A percentile compares a stretch with the other conserved stretches of the same genome.
Evolutionary conservation across 2,113 vertebrate species (phyloP).

Genomic region (Rynchops niger): DNA sequence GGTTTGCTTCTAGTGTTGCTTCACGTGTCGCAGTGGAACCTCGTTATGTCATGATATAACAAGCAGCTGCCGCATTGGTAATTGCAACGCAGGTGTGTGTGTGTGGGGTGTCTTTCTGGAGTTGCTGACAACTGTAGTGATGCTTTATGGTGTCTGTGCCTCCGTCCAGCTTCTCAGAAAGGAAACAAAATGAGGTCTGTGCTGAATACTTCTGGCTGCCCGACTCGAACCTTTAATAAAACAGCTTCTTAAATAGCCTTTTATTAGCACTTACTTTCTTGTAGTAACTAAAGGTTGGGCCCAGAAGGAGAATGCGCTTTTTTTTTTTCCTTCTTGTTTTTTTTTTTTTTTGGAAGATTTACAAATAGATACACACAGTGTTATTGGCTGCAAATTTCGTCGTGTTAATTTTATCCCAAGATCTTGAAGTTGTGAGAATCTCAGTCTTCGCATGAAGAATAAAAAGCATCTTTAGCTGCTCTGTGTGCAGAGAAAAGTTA

Average conservation of each 20-base stretch:
- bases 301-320: neutral
- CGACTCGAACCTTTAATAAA: neutral
- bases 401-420: neutral
- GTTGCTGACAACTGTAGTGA: neutral
- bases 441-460: neutral
- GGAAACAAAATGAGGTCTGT: neutral
- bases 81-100: neutral
- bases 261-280: neutral
- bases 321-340: too few relatives aligned
- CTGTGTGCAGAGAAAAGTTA: neutral
- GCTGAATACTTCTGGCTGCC: neutral
- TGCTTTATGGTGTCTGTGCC: neutral
- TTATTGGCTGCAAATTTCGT: neutral
- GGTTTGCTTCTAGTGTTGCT: neutral
- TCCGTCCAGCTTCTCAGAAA: neutral
- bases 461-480: neutral
- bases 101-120: neutral
- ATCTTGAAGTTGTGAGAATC: neutral
- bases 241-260: neutral
- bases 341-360: neutral
- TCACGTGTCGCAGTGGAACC: neutral
- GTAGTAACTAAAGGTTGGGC: neutral
- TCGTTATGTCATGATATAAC: neutral
- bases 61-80: neutral
- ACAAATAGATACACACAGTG: neutral